phyloP scores from a whole-genome alignment of 2,888 invertebrate species.

The Clepsis dumicolana region DNA sequence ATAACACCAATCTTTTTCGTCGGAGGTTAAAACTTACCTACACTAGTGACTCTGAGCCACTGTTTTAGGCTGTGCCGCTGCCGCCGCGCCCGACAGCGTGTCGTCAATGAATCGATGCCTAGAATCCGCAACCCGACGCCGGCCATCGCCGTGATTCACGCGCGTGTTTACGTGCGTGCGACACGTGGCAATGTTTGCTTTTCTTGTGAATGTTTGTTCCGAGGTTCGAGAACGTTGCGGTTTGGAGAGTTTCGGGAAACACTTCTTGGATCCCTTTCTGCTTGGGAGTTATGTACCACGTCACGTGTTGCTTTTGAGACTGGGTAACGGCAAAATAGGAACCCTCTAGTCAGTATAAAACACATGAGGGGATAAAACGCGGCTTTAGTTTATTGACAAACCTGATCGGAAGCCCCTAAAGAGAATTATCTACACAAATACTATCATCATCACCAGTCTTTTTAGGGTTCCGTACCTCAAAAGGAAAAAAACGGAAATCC shows the following conservation, averaged over 20 bases:
- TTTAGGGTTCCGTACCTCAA: too few species aligned
- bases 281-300: neutral
- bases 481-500: too few species aligned
- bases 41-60: too few species aligned
- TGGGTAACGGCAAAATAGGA: too few species aligned
- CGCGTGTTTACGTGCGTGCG: slow-evolving; percentile 29
- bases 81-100: slow-evolving; percentile 26
- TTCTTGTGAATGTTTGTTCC: slow-evolving; percentile 17
- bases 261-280: neutral
- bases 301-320: neutral
- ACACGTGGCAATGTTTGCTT: slow-evolving; percentile 20
- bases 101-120: slow-evolving; percentile 18
- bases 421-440: too few species aligned
- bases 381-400: too few species aligned
- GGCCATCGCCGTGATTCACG: neutral
- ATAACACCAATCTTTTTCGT: too few species aligned
- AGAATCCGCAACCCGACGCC: slow-evolving; percentile 19
- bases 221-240: neutral
- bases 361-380: too few species aligned
- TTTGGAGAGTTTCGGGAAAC: neutral
- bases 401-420: too few species aligned
- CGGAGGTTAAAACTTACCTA: too few species aligned
- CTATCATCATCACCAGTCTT: too few species aligned
- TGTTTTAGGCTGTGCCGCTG: slow-evolving; percentile 4
- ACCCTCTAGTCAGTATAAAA: too few species aligned